A percentile compares a stretch with the other conserved stretches of the same genome.
Evolutionary conservation across 2,797 vertebrate species (phyloP).

Genomic region (Sylvia borin): DNA sequence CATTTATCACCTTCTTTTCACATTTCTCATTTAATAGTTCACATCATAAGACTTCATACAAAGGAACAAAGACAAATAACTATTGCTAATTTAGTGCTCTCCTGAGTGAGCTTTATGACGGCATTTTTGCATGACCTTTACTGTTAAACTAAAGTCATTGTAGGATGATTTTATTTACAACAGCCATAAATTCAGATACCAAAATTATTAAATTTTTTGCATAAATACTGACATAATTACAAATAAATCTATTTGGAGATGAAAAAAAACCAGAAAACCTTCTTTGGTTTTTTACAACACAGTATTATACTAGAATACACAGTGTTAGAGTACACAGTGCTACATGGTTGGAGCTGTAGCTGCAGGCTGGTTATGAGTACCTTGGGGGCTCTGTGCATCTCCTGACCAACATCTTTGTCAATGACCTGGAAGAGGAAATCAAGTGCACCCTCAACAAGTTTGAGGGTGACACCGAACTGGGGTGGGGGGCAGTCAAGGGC

Average conservation of each 20-base stretch:
- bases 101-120: constrained; percentile 10
- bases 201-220: background rate
- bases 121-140: constrained; percentile 63
- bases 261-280: no score
- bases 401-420: background rate
- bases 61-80: constrained; percentile 12
- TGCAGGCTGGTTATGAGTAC: background rate
- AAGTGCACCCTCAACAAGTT: background rate
- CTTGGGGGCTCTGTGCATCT: background rate
- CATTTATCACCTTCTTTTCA: constrained; percentile 28
- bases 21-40: constrained; percentile 31
- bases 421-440: background rate
- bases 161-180: constrained; percentile 41
- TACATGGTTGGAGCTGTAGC: background rate
- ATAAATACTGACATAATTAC: background rate
- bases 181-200: background rate
- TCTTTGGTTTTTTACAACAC: fast-evolving
- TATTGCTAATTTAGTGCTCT: constrained; percentile 39
- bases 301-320: background rate
- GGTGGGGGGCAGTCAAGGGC: fast-evolving
- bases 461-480: background rate
- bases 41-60: constrained; percentile 30
- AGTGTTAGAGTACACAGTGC: background rate
- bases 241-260: background rate
- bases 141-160: constrained; percentile 37